These are phyloP conservation scores for Penelope pileata DNA, from an alignment of 2,113 vertebrate genomes.

Conservation along the genomic window DNA sequence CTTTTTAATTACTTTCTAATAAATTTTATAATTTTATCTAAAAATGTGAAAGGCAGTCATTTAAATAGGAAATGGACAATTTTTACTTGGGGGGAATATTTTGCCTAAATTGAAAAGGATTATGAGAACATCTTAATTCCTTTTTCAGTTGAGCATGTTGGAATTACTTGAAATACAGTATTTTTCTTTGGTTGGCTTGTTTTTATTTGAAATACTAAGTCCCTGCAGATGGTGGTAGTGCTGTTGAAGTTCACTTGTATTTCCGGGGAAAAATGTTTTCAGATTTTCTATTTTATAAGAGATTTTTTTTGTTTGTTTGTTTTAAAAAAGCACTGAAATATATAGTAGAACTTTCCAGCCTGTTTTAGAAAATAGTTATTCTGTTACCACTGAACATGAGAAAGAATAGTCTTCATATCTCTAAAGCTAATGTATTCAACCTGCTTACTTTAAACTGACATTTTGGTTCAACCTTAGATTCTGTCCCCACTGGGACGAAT, in stretches of 20 bases:
- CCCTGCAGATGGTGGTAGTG: not conserved
- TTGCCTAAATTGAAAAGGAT: not conserved
- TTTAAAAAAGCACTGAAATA: not conserved
- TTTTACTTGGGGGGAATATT: not conserved
- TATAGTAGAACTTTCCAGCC: not conserved
- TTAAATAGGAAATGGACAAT: not conserved
- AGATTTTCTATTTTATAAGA: not conserved
- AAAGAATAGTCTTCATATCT: not conserved
- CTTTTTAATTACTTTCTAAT: not conserved
- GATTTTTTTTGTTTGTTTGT: too few species aligned
- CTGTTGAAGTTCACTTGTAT: not conserved
- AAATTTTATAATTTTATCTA: not conserved
- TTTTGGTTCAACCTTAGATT: slow-evolving; percentile 79
- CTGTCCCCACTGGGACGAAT: slow-evolving; percentile 94
- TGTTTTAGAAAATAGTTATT: not conserved
- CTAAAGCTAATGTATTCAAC: not conserved
- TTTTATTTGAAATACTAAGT: not conserved
- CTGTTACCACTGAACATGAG: not conserved
- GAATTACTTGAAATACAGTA: not conserved
- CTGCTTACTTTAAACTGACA: not conserved
- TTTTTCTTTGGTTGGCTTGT: not conserved
- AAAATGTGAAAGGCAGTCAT: not conserved
- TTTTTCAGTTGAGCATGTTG: not conserved
- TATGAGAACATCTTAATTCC: not conserved
- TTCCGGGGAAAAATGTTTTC: not conserved